Base-by-base conservation (phyloP, 1,140 invertebrate species). In the Cydia fagiglandana region DNA sequence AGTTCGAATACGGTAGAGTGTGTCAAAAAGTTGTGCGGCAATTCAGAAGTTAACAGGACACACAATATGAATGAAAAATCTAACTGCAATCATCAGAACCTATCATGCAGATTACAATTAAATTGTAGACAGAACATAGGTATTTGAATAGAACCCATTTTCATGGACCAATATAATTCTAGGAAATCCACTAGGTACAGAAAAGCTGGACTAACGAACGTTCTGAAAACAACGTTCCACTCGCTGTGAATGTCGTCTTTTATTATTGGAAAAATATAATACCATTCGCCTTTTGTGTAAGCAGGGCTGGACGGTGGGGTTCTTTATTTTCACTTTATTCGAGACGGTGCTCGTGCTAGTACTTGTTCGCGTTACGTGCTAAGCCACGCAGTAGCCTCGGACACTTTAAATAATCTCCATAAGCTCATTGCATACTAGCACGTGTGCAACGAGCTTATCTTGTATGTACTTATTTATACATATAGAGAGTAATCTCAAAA, bases 221-320 rank as follows among this genome's bases (percentile, higher is more conserved):
- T 24, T 4, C 17, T 61, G 56, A 24, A 61, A 61, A 61, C 56
- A 24, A 61, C 56, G 56, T 56, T 17, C n/a, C 53, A 56, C 10
- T n/a, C 56, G 56, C 56, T 61, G 56, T 24, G 9, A 61, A 24
- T 61, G 56, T 61, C 20, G 17, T 61, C 20, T 61, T 61, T 61
- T 61, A 61, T 61, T 24, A 61, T 61, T 61, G 56, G 56, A 61
- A 61, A 61, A 53, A 53, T 53, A 61, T 24, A 24, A 24, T 24
- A 61, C 56, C 20, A 61, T 61, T 61, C 56, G 20, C 20, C 56
- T 61, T 53, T 61, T 61, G 56, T 61, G 56, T 61, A 24, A 61
- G 20, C 56, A 24, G 17, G 9, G 17, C 50, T 17, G 50, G 17
- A 53, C 50, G n/a, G 50, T 2, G n/a, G 6, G 0, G n/a, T 61